Evolutionary conservation across 2,113 vertebrate genomes (phyloP), one percentile per base, ranked within the genome.

Genomic region (Perca schrenkii): DNA sequence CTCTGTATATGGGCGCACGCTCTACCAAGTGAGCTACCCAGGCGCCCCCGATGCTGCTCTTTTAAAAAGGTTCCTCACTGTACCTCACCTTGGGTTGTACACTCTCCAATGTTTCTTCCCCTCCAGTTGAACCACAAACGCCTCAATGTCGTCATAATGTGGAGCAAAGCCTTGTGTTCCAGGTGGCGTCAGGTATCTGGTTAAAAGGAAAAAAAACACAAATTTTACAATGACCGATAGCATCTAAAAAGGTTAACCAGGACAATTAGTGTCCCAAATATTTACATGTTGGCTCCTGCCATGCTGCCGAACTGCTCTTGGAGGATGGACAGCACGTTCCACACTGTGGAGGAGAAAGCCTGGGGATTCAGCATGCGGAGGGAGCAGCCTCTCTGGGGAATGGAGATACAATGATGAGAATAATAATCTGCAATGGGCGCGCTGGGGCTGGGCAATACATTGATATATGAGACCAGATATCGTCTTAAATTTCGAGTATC

Each of bases 121-220:
- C 87, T 99, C 98, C 91, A 99, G 91, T 93, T 99, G 98, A 89
- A 99, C 82, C 76, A 99, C 95, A 8, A 99, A 99, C 0, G 98
- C 98, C 89, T 99, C 98, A 1, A 99, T 99, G 92, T 99, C 98
- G 1, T 99, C 98, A 8, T 98, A 99, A 93, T 99, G 98, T 4
- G 98, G 98, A 3, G 98, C 98, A 12, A 99, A 99, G 53, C 98
- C 98, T 88, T 99, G 98, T 0, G 96, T 97, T 11, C 96, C 97
- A 0, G 98, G 94, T 0, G 98, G 98, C 0, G 98, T 99, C 86
- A 99, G 95, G 85, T 99, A 99, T 2, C 96, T 97, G 80, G 21
- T 77, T 21, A 57, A 36, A 6, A 34, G 17, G 12, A 11, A n/a
- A 3, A 17, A 19, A 77, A 36, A 66, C 4, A 50, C 15, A 25